These are phyloP conservation scores for Apodemia hepburni DNA, from an alignment of 2,888 invertebrate species.

Conservation along the genomic window DNA sequence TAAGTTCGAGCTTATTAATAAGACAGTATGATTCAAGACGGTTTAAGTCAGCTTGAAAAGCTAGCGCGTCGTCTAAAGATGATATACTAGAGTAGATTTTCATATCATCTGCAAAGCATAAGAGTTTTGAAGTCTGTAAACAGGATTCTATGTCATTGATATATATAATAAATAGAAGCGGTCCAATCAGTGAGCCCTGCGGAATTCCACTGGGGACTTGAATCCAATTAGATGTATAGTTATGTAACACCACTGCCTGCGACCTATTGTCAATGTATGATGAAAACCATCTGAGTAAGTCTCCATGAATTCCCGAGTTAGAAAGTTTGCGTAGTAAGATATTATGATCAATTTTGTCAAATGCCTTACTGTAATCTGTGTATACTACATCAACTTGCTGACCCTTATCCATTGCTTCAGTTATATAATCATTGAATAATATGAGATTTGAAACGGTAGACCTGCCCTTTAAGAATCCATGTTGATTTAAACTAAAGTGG, in stretches of 20 bases:
- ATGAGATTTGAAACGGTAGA: background rate
- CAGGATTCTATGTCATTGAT: background rate
- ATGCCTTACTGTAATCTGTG: background rate
- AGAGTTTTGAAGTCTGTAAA: background rate
- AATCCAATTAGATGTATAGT: background rate
- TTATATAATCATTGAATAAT: background rate
- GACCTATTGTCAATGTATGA: background rate
- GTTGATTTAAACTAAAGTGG: background rate
- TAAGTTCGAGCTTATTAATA: background rate
- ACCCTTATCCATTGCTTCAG: background rate
- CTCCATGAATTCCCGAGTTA: background rate
- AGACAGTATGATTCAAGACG: background rate
- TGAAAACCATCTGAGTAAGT: background rate
- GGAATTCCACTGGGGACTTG: background rate
- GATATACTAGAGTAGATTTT: background rate
- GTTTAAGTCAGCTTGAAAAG: background rate
- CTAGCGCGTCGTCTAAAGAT: background rate
- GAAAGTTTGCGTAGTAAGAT: background rate
- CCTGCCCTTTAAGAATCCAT: background rate
- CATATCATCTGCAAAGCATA: slow-evolving; percentile 1
- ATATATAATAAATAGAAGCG: background rate
- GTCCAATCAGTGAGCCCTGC: background rate
- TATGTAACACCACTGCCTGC: background rate
- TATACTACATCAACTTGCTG: background rate
- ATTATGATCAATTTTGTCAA: background rate